Evolutionary conservation across 2,888 invertebrate species (phyloP).

Genomic region (Temnothorax ravouxi): DNA sequence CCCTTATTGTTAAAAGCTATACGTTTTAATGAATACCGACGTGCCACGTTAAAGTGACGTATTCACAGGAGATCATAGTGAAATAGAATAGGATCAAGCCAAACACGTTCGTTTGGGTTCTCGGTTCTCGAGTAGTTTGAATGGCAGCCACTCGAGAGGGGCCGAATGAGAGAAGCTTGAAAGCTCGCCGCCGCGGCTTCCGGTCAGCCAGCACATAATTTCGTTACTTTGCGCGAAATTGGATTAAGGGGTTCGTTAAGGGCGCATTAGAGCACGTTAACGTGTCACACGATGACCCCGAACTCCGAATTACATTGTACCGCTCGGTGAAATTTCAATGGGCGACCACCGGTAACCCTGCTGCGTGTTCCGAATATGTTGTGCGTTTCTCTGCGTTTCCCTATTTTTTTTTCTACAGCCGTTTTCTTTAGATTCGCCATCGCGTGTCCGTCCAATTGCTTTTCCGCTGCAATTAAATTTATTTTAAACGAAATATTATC

Average conservation of each 20-base stretch:
- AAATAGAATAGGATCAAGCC: slow-evolving; percentile 39
- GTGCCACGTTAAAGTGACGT: neutral
- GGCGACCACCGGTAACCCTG: slow-evolving; percentile 63
- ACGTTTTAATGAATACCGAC: slow-evolving; percentile 21
- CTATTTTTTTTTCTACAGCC: slow-evolving; percentile 49
- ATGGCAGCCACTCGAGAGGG: slow-evolving; percentile 67
- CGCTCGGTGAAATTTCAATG: slow-evolving; percentile 76
- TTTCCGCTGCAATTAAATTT: neutral
- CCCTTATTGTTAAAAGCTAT: neutral
- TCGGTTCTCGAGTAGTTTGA: slow-evolving; percentile 58
- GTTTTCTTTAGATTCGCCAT: slow-evolving; percentile 13
- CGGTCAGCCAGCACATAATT: slow-evolving; percentile 82
- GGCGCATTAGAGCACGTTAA: slow-evolving; percentile 79
- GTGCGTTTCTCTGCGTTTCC: slow-evolving; percentile 58
- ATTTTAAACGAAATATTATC: slow-evolving; percentile 9
- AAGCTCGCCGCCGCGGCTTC: slow-evolving; percentile 78
- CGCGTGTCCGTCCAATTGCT: neutral
- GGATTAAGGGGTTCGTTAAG: slow-evolving; percentile 83
- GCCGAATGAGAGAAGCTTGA: slow-evolving; percentile 55
- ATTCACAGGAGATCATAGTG: slow-evolving; percentile 26
- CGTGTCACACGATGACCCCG: slow-evolving; percentile 76
- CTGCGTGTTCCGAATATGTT: slow-evolving; percentile 66
- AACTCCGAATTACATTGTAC: slow-evolving; percentile 71
- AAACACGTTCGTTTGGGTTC: slow-evolving; percentile 48
- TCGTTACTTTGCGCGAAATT: slow-evolving; percentile 81